Evolutionary conservation across 2,113 vertebrate genomes (phyloP).

Genomic region (Platichthys flesus): DNA sequence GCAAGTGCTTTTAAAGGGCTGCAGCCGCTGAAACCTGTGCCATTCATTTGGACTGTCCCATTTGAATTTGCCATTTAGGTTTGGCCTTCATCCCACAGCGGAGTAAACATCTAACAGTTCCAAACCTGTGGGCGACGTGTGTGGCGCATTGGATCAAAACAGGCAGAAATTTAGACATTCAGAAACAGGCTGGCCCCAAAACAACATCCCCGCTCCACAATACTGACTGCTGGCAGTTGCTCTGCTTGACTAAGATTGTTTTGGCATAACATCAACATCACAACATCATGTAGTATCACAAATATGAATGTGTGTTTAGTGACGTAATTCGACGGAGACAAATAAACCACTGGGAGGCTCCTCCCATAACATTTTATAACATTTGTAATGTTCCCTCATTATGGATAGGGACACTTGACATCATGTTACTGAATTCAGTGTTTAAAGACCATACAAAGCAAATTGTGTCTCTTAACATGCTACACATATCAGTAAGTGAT

Average conservation of each 20-base stretch:
- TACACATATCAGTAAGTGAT: too few relatives aligned
- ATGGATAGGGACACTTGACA: too few relatives aligned
- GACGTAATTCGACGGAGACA: background rate
- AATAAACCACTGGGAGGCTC: background rate
- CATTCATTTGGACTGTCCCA: conserved; percentile 26
- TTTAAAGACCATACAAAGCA: too few relatives aligned
- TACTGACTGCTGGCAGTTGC: conserved; percentile 6
- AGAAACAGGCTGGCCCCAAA: conserved; percentile 3
- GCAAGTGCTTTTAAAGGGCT: conserved; percentile 13
- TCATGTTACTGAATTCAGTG: too few relatives aligned
- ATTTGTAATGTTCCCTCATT: too few relatives aligned
- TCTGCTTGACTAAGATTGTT: conserved; percentile 3
- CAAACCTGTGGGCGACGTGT: conserved; percentile 8
- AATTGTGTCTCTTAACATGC: too few relatives aligned
- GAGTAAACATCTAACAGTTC: conserved; percentile 22
- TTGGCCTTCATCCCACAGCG: conserved; percentile 15
- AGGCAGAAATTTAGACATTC: background rate
- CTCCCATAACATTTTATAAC: background rate
- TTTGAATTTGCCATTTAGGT: conserved; percentile 34
- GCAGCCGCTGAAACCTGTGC: background rate
- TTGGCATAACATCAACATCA: background rate
- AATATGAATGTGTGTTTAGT: conserved; percentile 1
- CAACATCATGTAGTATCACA: background rate
- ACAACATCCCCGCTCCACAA: conserved; percentile 1
- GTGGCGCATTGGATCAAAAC: background rate